These are phyloP conservation scores for Hydropotes inermis DNA, from an alignment of 2,113 vertebrate genomes.

Conservation along the genomic window DNA sequence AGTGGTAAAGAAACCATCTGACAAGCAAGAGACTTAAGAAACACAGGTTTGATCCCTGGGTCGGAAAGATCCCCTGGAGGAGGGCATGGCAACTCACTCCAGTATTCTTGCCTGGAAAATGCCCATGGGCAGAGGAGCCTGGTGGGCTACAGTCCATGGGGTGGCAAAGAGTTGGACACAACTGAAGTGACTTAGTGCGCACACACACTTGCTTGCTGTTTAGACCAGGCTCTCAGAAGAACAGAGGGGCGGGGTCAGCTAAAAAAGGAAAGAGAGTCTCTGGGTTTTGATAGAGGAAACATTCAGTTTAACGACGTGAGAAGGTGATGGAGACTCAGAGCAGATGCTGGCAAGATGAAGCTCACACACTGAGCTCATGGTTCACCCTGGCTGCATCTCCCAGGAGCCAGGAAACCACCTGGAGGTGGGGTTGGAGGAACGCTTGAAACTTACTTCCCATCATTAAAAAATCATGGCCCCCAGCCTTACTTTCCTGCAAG, in stretches of 20 bases:
- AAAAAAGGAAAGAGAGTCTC: not conserved
- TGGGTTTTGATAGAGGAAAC: not conserved
- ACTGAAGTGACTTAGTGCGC: not conserved
- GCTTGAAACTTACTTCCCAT: not conserved
- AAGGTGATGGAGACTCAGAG: not conserved
- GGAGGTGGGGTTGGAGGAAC: not conserved
- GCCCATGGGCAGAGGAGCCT: not conserved
- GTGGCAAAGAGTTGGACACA: not conserved
- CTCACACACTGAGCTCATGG: accelerated
- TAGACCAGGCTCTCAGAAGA: not conserved
- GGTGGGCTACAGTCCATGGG: not conserved
- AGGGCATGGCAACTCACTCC: not conserved
- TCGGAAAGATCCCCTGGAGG: not conserved
- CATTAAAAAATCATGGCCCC: not conserved
- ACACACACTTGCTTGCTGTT: not conserved
- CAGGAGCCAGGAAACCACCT: not conserved
- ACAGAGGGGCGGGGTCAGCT: accelerated
- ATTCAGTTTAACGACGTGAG: accelerated
- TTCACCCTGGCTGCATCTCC: not conserved
- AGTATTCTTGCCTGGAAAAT: not conserved
- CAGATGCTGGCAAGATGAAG: not conserved
- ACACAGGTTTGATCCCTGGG: not conserved
- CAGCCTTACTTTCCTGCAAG: not conserved
- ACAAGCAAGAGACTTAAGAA: not conserved
- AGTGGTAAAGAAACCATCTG: not conserved